Evolutionary conservation across 2,888 invertebrate species (phyloP).

Genomic region (Timandra comae): DNA sequence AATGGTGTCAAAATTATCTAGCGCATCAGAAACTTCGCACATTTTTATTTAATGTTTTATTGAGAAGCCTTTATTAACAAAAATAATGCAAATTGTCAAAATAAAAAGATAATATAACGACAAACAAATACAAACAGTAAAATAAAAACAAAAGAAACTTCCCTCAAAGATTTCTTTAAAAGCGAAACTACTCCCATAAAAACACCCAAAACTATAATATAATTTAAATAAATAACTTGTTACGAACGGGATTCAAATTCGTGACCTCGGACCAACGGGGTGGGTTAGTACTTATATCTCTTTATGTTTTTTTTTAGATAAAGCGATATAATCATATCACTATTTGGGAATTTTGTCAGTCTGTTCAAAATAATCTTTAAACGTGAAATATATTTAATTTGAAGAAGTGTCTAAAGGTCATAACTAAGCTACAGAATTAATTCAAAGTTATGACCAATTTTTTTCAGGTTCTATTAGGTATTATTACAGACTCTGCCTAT

Average conservation of each 20-base stretch:
- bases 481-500: too few relatives aligned
- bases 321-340: neutral
- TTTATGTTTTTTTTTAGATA: neutral
- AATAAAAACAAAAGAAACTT: slow-evolving; percentile 2
- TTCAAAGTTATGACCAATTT: too few relatives aligned
- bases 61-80: too few relatives aligned
- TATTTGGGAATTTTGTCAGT: neutral
- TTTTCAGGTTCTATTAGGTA: too few relatives aligned
- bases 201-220: slow-evolving; percentile 30
- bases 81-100: too few relatives aligned
- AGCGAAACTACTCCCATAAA: slow-evolving; percentile 15
- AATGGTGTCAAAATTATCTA: too few relatives aligned
- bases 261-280: neutral
- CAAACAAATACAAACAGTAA: too few relatives aligned
- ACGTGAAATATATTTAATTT: neutral
- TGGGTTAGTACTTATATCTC: neutral
- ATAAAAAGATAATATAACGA: too few relatives aligned
- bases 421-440: too few relatives aligned
- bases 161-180: slow-evolving; percentile 4
- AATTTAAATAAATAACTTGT: slow-evolving; percentile 32
- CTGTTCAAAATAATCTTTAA: neutral
- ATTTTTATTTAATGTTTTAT: too few relatives aligned
- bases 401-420: too few relatives aligned
- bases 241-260: slow-evolving; percentile 6
- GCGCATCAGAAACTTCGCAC: too few relatives aligned